Evolutionary conservation across 2,113 vertebrate species (phyloP).

Genomic region (Sarotherodon lohbergeri): DNA sequence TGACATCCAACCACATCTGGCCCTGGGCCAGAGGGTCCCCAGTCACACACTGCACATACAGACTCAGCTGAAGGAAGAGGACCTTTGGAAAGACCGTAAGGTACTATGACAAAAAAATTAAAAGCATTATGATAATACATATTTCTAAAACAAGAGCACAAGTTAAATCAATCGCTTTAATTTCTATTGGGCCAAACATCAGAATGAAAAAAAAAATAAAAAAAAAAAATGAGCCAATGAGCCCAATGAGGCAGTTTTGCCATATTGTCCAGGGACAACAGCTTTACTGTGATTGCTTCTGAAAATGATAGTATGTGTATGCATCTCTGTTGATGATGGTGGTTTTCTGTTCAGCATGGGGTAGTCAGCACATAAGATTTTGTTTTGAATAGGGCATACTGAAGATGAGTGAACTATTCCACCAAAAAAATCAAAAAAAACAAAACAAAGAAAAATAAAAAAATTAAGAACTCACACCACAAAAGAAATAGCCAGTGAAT

Average conservation of each 20-base stretch:
- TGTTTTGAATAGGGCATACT: conserved; percentile 53
- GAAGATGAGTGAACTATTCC: conserved; percentile 49
- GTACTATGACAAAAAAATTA: conserved; percentile 59
- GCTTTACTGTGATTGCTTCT: conserved; percentile 64
- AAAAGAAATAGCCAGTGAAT: conserved; percentile 67
- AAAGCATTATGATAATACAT: conserved; percentile 65
- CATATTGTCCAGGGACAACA: conserved; percentile 50
- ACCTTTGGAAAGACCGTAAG: conserved; percentile 53
- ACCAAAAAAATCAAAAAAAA: conserved; percentile 38
- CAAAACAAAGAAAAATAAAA: background rate
- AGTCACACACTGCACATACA: conserved; percentile 58
- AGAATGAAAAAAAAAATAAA: background rate
- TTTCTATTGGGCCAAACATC: conserved; percentile 58
- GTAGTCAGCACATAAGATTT: conserved; percentile 69
- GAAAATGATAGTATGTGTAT: conserved; percentile 53
- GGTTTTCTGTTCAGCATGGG: conserved; percentile 64
- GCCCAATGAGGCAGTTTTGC: conserved; percentile 37
- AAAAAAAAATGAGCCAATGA: background rate
- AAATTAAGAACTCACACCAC: conserved; percentile 61
- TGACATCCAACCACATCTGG: conserved; percentile 62
- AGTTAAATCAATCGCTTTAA: conserved; percentile 56
- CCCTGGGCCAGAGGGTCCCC: conserved; percentile 50
- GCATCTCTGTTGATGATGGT: conserved; percentile 45
- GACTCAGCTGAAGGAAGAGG: conserved; percentile 64
- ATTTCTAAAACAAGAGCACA: conserved; percentile 58